Conservation (phyloP, 1,140 invertebrate species). For the Nephotettix cincticeps region DNA sequence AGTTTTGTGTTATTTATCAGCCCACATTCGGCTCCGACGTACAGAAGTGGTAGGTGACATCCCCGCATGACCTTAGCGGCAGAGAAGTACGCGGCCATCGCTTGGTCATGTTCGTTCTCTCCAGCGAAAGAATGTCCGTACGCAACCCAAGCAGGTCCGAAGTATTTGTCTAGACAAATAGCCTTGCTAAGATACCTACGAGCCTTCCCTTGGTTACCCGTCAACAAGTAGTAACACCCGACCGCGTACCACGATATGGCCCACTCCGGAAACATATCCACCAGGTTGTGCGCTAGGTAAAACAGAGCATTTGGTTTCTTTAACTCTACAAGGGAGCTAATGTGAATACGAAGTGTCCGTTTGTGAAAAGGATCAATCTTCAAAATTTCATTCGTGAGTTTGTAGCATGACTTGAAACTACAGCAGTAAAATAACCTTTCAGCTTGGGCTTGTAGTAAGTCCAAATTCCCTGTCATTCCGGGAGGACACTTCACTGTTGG, state of each 20-base stretch:
- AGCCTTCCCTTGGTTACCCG: slow-evolving; percentile 66
- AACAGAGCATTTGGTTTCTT: slow-evolving; percentile 70
- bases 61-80: slow-evolving; percentile 80
- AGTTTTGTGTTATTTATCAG: slow-evolving; percentile 89
- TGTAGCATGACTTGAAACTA: too few species aligned
- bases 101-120: slow-evolving; percentile 97
- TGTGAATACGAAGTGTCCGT: slow-evolving; percentile 37
- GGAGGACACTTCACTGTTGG: too few species aligned
- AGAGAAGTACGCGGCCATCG: slow-evolving; percentile 98
- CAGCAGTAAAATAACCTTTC: too few species aligned
- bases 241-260: slow-evolving; percentile 96
- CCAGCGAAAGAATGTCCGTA: slow-evolving; percentile 96
- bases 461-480: too few species aligned
- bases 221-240: slow-evolving; percentile 95
- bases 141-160: slow-evolving; percentile 93
- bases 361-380: too few species aligned
- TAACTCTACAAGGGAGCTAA: slow-evolving; percentile 6
- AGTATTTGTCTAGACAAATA: slow-evolving; percentile 82
- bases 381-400: too few species aligned
- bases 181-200: slow-evolving; percentile 90
- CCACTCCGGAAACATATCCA: slow-evolving; percentile 88
- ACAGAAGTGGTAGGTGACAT: slow-evolving; percentile 87
- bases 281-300: slow-evolving; percentile 87
- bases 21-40: slow-evolving; percentile 94
- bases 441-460: too few species aligned